Percentiles rank a stretch among this genome's conserved stretches.
These are phyloP conservation scores for Zaprionus gabonicus DNA, from an alignment of 1,140 invertebrate genomes.

Conservation along the genomic window DNA sequence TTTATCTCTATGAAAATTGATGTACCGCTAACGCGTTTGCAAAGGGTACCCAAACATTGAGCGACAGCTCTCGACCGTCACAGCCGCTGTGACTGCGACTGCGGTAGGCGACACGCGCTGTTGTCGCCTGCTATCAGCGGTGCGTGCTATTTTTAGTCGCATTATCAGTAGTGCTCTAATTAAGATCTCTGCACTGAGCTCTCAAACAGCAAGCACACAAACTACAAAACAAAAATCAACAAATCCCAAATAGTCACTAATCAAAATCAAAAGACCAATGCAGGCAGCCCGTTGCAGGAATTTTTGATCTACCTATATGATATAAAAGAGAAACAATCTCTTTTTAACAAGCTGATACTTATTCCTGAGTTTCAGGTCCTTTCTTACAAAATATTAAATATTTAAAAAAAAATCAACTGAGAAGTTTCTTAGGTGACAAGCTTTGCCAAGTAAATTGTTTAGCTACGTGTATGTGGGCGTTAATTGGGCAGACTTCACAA, in stretches of 20 bases:
- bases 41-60: slow-evolving; percentile 8
- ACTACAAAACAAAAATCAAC: slow-evolving; percentile 10
- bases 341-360: no score
- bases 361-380: no score
- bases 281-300: no score
- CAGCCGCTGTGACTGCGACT: not conserved
- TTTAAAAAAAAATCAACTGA: not conserved
- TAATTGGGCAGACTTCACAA: slow-evolving; percentile 29
- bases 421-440: slow-evolving; percentile 17
- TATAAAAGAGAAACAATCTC: no score
- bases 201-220: slow-evolving; percentile 39
- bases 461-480: slow-evolving; percentile 27
- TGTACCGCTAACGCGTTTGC: slow-evolving; percentile 1
- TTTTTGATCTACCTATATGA: no score
- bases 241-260: slow-evolving; percentile 48
- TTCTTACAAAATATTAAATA: no score
- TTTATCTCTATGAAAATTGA: not conserved
- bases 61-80: not conserved
- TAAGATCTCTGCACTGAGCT: slow-evolving; percentile 72
- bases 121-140: slow-evolving; percentile 64
- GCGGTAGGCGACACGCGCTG: slow-evolving; percentile 37
- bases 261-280: slow-evolving; percentile 45
- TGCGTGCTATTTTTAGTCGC: slow-evolving; percentile 67
- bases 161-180: slow-evolving; percentile 79
- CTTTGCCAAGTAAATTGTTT: not conserved